Evolutionary conservation across 2,888 invertebrate species (phyloP), one percentile per base, ranked within the genome.

Genomic region (Sesia apiformis): DNA sequence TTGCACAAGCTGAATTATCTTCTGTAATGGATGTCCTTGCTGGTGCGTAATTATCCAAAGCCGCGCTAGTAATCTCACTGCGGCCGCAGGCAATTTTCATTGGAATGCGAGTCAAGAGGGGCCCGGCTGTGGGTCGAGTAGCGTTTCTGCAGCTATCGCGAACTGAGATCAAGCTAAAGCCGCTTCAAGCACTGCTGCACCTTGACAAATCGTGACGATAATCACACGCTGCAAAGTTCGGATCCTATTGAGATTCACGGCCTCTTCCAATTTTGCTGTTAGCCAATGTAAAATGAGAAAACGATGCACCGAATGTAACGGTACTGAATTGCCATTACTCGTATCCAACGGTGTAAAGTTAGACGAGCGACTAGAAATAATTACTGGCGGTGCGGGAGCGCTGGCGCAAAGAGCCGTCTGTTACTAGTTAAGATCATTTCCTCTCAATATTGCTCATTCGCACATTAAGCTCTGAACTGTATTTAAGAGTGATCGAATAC

Each of bases 1-100:
- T 83, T 83, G 79, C 78, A 69, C 67, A 69, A 63, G 74, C 76
- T 76, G 77, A 82, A 81, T 81, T 83, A 85, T 84, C 78, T 81
- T 76, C 77, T 64, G 79, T 84, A 84, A 85, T 85, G 77, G 76
- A 78, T 84, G 84, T 84, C 84, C 81, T 77, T 75, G 66, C 57
- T 69, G 67, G 76, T 74, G 71, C 72, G 80, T 80, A 84, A 84
- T 85, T 84, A 62, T 75, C 75, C 70, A 72, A 67, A 55, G 59
- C 56, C 59, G 61, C 84, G 86, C 84, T 84, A 76, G 76, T 74
- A 70, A 78, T 78, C 76, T 75, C 71, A 72, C 65, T 63, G 68
- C 61, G 59, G 76, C 76, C 73, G 70, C 73, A 62, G 70, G 81
- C 78, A 79, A 82, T 82, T 81, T 80, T 76, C 74, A 78, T 75